phyloP scores from a whole-genome alignment of 2,797 vertebrate species.

The Arnoldichthys spilopterus region DNA sequence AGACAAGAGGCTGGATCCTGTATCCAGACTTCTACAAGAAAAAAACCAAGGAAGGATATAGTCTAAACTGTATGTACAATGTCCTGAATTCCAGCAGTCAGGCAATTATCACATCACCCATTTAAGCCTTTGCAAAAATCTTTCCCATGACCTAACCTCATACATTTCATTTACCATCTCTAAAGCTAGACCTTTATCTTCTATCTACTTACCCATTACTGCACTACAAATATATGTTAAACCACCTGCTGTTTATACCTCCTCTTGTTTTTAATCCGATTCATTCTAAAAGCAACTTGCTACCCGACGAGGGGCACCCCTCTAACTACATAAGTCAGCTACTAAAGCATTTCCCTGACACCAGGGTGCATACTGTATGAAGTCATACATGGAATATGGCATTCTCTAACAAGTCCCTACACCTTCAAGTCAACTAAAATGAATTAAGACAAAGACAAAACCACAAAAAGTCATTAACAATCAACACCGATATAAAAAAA shows the following conservation, averaged over 20 bases:
- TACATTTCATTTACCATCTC: conserved; percentile 37
- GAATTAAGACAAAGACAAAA: conserved; percentile 64
- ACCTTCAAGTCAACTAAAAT: conserved; percentile 60
- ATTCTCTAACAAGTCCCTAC: conserved; percentile 48
- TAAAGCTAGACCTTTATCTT: conserved; percentile 43
- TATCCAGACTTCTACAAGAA: conserved; percentile 23
- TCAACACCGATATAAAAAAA: conserved; percentile 69
- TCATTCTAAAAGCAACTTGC: conserved; percentile 37
- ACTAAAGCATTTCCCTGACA: conserved; percentile 31
- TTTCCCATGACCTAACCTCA: conserved; percentile 34
- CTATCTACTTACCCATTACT: conserved; percentile 26
- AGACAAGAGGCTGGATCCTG: conserved; percentile 18
- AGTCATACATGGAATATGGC: conserved; percentile 22
- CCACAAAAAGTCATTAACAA: conserved; percentile 73
- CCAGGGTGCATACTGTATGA: conserved; percentile 49
- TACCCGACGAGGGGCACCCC: conserved; percentile 21
- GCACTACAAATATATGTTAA: conserved; percentile 24
- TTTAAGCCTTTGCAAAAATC: conserved; percentile 18
- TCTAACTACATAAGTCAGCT: conserved; percentile 28
- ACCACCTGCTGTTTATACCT: conserved; percentile 24
- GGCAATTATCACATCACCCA: conserved; percentile 32
- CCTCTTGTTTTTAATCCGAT: conserved; percentile 15
- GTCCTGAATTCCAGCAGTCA: conserved; percentile 36
- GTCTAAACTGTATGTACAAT: conserved; percentile 24
- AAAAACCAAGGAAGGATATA: conserved; percentile 41